A percentile compares a stretch with the other conserved stretches of the same genome.
These are phyloP conservation scores for Thecophora atra DNA, from an alignment of 2,888 invertebrate species.

Conservation along the genomic window DNA sequence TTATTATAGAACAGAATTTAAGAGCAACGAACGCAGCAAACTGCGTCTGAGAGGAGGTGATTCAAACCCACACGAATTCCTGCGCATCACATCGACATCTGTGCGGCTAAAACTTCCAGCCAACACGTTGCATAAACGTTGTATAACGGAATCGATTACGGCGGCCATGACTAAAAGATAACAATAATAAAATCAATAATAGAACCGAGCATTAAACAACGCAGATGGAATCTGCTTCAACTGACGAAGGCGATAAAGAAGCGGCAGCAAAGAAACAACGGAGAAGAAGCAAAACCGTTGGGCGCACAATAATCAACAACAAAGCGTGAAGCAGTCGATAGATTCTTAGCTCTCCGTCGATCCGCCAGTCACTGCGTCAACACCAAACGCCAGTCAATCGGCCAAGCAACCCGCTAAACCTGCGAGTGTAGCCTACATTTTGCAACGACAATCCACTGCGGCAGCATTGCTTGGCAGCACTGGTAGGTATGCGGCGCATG, in stretches of 20 bases:
- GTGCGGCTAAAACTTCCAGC: background rate
- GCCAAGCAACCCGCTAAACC: background rate
- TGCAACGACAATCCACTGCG: too few relatives aligned
- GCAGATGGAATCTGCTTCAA: too few relatives aligned
- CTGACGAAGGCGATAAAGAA: background rate
- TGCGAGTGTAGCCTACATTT: too few relatives aligned
- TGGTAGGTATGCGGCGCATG: too few relatives aligned
- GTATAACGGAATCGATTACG: conserved; percentile 15
- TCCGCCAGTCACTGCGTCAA: too few relatives aligned
- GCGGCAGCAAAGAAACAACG: background rate
- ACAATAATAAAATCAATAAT: conserved; percentile 10
- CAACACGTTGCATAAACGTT: background rate
- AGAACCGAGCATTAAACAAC: background rate
- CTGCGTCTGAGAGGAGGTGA: background rate
- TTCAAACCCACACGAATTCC: background rate
- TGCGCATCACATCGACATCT: background rate
- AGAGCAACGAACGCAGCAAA: background rate
- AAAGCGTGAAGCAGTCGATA: background rate
- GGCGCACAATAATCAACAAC: background rate
- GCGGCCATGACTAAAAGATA: background rate
- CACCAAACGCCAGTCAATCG: background rate
- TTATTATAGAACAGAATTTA: background rate
- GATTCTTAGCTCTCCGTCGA: background rate
- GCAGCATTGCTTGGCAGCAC: too few relatives aligned
- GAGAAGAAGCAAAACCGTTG: background rate